Evolutionary conservation across 2,888 invertebrate species (phyloP), one percentile per base, ranked within the genome.

Genomic region (Agriopis aurantiaria): DNA sequence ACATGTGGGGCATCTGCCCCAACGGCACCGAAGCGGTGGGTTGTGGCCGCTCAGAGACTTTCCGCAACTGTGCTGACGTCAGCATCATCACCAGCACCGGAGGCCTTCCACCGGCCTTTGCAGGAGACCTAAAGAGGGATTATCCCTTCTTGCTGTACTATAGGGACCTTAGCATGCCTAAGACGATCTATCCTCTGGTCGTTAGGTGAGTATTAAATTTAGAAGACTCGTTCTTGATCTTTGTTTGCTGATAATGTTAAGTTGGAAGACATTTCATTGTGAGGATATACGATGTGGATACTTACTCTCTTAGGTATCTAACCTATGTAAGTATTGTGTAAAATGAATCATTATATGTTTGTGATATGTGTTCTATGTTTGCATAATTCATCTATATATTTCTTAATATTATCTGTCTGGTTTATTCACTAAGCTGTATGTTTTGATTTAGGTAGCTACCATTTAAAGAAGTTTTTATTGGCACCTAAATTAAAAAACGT

Each of bases 31-130:
- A 98, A 83, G 97, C 97, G 0, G 96, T 97, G 0, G 98, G 98
- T 1, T 98, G 98, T 84, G 98, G 98, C n/a, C 95, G 96, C 75
- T 97, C 98, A 9, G 98, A 98, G 91, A 98, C 98, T 0, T 98
- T 98, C 91, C 95, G 97, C 71, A 98, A 98, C 87, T 98, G 98
- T 85, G 98, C 98, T 0, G 98, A 98, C 86, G 96, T 98, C 68
- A 96, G 96, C 66, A 97, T 98, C 76, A 93, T 97, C 8, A 97
- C 97, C 45, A 97, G 96, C 86, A 97, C 97, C 3, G 97, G 96
- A 5, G 97, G 96, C 65, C 95, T 97, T 4, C 95, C 97, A 0
- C 97, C 97, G 11, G 92, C 96, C 75, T 97, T 97, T 85, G 95
- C 96, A 4, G 95, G 93, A 7, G 92, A 95, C 78, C 95, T 96